Conservation (phyloP, 2,888 invertebrate genomes). For the Cacoxenus indagator region DNA sequence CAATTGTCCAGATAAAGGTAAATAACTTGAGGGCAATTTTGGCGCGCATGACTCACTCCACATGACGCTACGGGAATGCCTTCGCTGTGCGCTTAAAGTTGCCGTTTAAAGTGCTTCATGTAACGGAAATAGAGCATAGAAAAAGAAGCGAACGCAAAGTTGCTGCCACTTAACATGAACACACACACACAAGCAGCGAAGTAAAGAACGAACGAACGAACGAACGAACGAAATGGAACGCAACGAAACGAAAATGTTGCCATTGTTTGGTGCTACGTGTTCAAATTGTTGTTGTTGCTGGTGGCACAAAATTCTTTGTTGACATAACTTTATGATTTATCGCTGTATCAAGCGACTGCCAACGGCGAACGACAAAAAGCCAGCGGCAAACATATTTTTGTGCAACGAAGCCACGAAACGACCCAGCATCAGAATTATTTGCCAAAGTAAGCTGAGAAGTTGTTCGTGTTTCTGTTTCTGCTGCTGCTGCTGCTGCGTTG, state of each 20-base stretch:
- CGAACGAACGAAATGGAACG: not conserved
- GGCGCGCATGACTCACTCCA: not conserved
- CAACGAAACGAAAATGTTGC: not conserved
- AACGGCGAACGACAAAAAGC: conserved; percentile 5
- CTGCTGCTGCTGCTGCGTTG: not conserved
- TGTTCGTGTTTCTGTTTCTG: conserved; percentile 5
- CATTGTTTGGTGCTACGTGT: not conserved
- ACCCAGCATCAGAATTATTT: not conserved
- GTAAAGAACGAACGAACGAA: too few relatives aligned
- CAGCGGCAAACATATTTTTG: conserved; percentile 13
- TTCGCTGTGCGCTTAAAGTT: not conserved
- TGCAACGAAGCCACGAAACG: not conserved
- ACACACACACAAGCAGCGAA: too few relatives aligned
- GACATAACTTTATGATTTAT: conserved; percentile 17
- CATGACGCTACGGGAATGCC: not conserved
- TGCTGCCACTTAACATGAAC: not conserved
- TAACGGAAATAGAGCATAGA: not conserved
- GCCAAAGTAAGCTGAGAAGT: conserved; percentile 12
- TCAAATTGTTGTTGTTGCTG: not conserved
- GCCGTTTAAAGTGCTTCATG: not conserved
- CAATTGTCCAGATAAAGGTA: conserved; percentile 42
- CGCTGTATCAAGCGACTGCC: not conserved
- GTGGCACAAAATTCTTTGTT: conserved; percentile 1
- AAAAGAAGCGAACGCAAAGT: not conserved
- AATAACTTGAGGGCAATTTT: conserved; percentile 34